Conservation (phyloP, 2,113 vertebrate genomes). For the Mustelus asterias region DNA sequence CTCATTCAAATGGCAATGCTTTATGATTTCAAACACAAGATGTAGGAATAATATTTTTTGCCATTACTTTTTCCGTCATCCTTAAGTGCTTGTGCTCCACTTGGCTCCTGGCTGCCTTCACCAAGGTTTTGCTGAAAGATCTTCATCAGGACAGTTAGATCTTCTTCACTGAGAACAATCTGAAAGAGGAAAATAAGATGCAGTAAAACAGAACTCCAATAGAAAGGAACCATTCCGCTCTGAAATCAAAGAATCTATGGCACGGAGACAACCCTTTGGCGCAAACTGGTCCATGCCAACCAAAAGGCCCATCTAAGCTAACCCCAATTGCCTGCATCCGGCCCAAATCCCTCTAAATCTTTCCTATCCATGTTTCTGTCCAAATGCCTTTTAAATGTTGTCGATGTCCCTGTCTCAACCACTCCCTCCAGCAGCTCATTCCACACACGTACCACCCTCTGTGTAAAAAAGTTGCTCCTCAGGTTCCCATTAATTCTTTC, state of each 20-base stretch:
- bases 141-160: conserved; percentile 76
- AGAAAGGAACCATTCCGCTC: not conserved
- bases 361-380: no score
- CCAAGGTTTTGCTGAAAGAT: conserved; percentile 82
- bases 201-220: not conserved
- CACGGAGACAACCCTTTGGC: no score
- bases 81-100: conserved; percentile 44
- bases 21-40: not conserved
- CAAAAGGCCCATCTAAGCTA: no score
- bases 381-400: no score
- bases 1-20: not conserved
- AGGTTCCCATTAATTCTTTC: no score
- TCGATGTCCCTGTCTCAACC: no score
- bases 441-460: no score
- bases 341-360: no score
- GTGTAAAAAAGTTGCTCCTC: no score
- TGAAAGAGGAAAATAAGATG: conserved; percentile 44
- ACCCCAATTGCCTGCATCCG: no score
- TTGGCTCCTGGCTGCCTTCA: conserved; percentile 58
- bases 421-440: no score
- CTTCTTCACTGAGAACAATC: conserved; percentile 79
- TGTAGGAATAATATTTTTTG: not conserved
- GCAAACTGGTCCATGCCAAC: no score
- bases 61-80: conserved; percentile 46
- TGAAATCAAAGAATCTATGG: not conserved